A percentile compares a stretch with the other conserved stretches of the same genome.
These are phyloP conservation scores for Sarcophilus harrisii DNA, from an alignment of 2,797 vertebrate genomes.

Conservation along the genomic window DNA sequence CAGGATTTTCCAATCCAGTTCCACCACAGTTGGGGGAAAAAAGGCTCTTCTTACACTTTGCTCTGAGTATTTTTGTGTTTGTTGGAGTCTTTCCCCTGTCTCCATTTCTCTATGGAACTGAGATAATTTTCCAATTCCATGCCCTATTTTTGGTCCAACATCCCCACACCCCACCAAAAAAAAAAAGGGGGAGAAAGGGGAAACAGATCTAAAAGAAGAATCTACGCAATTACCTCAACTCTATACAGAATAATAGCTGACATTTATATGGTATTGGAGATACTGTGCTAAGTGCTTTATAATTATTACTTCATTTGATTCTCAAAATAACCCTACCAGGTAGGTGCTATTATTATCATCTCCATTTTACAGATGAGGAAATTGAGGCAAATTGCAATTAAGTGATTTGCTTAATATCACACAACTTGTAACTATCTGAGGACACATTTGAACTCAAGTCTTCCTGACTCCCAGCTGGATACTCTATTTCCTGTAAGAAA, in stretches of 20 bases:
- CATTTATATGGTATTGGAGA: not conserved
- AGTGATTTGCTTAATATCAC: not conserved
- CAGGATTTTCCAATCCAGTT: constrained; percentile 16
- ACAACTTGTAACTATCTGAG: not conserved
- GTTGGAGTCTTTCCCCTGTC: not conserved
- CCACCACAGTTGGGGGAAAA: not conserved
- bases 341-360: no score
- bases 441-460: not conserved
- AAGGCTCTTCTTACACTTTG: not conserved
- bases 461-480: not conserved
- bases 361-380: not conserved
- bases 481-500: not conserved
- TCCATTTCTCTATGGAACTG: constrained; percentile 25
- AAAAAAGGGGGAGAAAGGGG: not conserved
- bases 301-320: not conserved
- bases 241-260: not conserved
- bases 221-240: not conserved
- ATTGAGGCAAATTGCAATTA: not conserved
- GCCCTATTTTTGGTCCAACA: not conserved
- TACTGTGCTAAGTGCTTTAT: not conserved
- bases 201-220: not conserved
- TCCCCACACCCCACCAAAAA: not conserved
- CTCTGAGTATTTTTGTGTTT: constrained; percentile 31
- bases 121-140: not conserved
- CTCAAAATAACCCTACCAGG: not conserved